Conservation (phyloP, 1,140 invertebrate species). For the Hyphantria cunea region DNA sequence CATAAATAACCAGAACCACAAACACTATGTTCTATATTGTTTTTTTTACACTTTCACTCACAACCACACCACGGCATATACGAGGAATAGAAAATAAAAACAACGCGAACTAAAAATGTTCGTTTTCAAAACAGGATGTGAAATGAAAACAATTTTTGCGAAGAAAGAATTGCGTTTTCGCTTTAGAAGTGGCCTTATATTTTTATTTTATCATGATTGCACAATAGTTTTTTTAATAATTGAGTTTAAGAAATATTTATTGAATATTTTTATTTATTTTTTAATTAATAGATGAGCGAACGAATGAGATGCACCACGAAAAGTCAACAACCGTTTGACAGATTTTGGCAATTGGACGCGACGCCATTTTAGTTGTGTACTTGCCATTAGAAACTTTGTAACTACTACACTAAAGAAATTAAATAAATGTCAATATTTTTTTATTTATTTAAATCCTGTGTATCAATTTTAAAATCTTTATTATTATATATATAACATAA, state of each 20-base stretch:
- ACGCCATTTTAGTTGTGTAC: slow-evolving; percentile 44
- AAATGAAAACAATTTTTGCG: slow-evolving; percentile 30
- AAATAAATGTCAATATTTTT: no score
- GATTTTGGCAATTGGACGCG: slow-evolving; percentile 44
- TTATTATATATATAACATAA: no score
- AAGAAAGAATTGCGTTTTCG: no score
- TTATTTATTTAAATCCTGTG: no score
- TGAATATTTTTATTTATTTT: slow-evolving; percentile 25
- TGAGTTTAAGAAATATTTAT: background rate
- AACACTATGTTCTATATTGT: slow-evolving; percentile 5
- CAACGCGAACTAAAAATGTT: slow-evolving; percentile 9
- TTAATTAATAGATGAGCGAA: slow-evolving; percentile 36
- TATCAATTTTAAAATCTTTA: background rate
- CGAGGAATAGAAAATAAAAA: slow-evolving; percentile 10
- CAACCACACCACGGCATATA: slow-evolving; percentile 9
- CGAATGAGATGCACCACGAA: slow-evolving; percentile 39
- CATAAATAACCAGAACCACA: slow-evolving; percentile 4
- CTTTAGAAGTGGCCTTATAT: slow-evolving; percentile 1
- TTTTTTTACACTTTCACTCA: slow-evolving; percentile 17
- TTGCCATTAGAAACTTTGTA: slow-evolving; percentile 28
- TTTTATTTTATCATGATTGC: background rate
- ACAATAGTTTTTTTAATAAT: no score
- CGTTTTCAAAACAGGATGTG: slow-evolving; percentile 35
- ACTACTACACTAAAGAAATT: background rate
- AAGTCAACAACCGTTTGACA: slow-evolving; percentile 77